A percentile compares a stretch with the other conserved stretches of the same genome.
phyloP scores from a whole-genome alignment of 23 tunicate genomes.

The Styela clava region DNA sequence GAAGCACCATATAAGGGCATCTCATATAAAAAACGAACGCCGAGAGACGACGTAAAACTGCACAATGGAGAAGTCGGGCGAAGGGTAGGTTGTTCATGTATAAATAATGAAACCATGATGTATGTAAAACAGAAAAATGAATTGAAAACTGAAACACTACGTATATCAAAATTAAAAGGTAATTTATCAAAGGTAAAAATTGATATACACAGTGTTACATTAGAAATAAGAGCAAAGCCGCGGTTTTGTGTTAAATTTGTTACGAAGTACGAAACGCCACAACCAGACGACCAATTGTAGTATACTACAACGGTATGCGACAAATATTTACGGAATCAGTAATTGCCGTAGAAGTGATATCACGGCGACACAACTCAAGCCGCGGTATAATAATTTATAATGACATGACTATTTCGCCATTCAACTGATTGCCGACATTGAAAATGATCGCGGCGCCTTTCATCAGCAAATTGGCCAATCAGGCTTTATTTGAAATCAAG shows the following conservation, averaged over 20 bases:
- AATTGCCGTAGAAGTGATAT: background rate
- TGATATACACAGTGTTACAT: too few relatives aligned
- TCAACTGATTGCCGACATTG: background rate
- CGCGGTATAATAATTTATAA: background rate
- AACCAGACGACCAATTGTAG: too few relatives aligned
- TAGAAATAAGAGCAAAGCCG: too few relatives aligned
- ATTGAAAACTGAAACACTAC: too few relatives aligned
- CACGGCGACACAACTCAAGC: background rate
- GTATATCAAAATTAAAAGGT: too few relatives aligned
- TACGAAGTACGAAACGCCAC: too few relatives aligned
- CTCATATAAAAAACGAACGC: background rate
- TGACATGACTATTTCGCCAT: background rate
- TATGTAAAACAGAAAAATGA: too few relatives aligned
- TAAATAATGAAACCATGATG: too few relatives aligned
- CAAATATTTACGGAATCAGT: background rate
- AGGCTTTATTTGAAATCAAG: background rate
- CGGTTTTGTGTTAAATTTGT: too few relatives aligned
- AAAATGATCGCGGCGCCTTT: conserved; percentile 1
- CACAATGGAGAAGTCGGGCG: conserved; percentile 33
- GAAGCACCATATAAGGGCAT: conserved; percentile 28
- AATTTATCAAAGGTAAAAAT: too few relatives aligned
- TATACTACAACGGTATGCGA: too few relatives aligned
- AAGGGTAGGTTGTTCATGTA: conserved; percentile 9
- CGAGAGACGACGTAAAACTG: conserved; percentile 19
- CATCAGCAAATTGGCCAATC: conserved; percentile 16